These are phyloP conservation scores for Actenoides hombroni DNA, from an alignment of 2,113 vertebrate species.

Conservation along the genomic window DNA sequence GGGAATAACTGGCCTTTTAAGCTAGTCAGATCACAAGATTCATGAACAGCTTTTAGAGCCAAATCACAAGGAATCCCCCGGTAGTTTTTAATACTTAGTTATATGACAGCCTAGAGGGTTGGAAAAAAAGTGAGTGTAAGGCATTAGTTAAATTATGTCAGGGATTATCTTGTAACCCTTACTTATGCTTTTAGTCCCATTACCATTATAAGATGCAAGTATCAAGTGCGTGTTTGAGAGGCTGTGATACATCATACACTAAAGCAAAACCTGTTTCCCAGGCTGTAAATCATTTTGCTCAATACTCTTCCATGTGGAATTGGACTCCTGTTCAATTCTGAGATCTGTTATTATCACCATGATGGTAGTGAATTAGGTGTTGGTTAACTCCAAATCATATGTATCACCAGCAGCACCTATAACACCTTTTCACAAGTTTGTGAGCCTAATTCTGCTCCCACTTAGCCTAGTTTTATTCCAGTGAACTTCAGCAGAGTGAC, in stretches of 20 bases:
- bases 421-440: not conserved
- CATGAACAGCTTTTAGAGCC: not conserved
- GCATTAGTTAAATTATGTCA: not conserved
- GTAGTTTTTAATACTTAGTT: slow-evolving; percentile 10
- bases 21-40: not conserved
- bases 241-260: not conserved
- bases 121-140: not conserved
- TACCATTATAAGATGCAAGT: not conserved
- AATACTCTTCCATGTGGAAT: not conserved
- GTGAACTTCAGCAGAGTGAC: not conserved
- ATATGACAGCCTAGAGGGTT: not conserved
- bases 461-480: not conserved
- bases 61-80: not conserved
- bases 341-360: not conserved
- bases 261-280: not conserved
- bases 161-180: slow-evolving; percentile 13
- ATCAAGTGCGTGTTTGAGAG: not conserved
- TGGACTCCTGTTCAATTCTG: not conserved
- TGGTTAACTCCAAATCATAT: not conserved
- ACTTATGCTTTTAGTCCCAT: not conserved
- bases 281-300: not conserved
- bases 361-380: not conserved
- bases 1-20: not conserved
- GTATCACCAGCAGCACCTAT: not conserved
- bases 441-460: not conserved